These are phyloP conservation scores for Dusona sp. DNA, from an alignment of 2,888 invertebrate genomes.

Conservation along the genomic window DNA sequence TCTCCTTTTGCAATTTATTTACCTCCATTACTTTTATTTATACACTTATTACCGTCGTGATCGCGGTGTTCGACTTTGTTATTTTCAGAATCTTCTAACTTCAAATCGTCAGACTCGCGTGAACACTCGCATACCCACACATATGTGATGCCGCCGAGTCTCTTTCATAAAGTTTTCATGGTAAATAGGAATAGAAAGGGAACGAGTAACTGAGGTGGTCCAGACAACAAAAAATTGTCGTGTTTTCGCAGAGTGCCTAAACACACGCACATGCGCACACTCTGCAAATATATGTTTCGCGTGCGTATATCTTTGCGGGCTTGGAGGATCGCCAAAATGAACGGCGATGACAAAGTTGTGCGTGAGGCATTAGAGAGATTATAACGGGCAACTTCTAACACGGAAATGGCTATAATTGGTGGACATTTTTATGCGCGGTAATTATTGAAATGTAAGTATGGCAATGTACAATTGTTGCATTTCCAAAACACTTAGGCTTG, in stretches of 20 bases:
- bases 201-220: constrained; percentile 61
- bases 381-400: background rate
- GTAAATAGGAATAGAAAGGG: background rate
- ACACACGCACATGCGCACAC: background rate
- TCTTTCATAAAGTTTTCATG: background rate
- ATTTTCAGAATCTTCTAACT: constrained; percentile 28
- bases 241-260: background rate
- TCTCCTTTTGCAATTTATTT: background rate
- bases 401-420: constrained; percentile 5
- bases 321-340: constrained; percentile 52
- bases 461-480: background rate
- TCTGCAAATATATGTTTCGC: background rate
- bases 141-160: background rate
- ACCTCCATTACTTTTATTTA: background rate
- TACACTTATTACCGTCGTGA: background rate
- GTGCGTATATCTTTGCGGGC: constrained; percentile 18
- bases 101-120: background rate
- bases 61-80: background rate
- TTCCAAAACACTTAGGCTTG: background rate
- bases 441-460: background rate
- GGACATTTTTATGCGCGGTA: background rate
- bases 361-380: background rate
- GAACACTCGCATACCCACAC: background rate
- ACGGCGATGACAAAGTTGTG: background rate
- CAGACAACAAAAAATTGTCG: background rate